These are phyloP conservation scores for Myathropa florea DNA, from an alignment of 2,888 invertebrate species.

Conservation along the genomic window DNA sequence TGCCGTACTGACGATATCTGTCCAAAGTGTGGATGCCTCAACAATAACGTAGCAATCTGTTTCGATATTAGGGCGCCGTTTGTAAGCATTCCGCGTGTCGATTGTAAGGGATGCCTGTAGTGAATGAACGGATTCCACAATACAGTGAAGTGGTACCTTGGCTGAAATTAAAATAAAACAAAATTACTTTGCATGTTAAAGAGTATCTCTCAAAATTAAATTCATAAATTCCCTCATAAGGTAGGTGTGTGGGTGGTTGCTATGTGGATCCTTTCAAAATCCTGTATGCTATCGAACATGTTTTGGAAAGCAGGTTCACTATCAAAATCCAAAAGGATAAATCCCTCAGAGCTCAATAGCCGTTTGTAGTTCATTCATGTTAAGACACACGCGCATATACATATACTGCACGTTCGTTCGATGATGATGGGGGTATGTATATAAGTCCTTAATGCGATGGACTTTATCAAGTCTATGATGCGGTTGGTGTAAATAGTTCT, in stretches of 20 bases:
- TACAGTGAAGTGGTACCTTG: conserved; percentile 95
- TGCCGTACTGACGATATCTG: conserved; percentile 94
- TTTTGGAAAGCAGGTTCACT: conserved; percentile 71
- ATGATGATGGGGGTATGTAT: too few species aligned
- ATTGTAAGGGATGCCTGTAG: conserved; percentile 83
- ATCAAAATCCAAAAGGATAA: conserved; percentile 72
- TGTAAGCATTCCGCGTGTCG: conserved; percentile 84
- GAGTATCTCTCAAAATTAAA: not conserved
- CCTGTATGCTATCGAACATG: conserved; percentile 19
- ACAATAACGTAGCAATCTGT: conserved; percentile 98
- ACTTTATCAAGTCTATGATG: not conserved
- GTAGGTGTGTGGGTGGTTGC: not conserved
- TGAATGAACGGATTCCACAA: conserved; percentile 92
- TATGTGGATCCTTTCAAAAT: too few species aligned
- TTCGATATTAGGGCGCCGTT: conserved; percentile 89
- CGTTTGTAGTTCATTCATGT: conserved; percentile 71
- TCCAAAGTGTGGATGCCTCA: conserved; percentile 93
- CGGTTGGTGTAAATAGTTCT: not conserved
- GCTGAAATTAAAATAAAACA: conserved; percentile 80
- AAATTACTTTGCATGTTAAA: conserved; percentile 2
- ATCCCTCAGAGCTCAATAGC: conserved; percentile 72
- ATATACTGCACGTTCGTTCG: not conserved
- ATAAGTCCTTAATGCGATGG: not conserved
- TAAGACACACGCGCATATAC: conserved; percentile 75
- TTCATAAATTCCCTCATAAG: not conserved